Evolutionary conservation across 2,113 vertebrate species (phyloP), one percentile per base, ranked within the genome.

Genomic region (Riparia riparia): DNA sequence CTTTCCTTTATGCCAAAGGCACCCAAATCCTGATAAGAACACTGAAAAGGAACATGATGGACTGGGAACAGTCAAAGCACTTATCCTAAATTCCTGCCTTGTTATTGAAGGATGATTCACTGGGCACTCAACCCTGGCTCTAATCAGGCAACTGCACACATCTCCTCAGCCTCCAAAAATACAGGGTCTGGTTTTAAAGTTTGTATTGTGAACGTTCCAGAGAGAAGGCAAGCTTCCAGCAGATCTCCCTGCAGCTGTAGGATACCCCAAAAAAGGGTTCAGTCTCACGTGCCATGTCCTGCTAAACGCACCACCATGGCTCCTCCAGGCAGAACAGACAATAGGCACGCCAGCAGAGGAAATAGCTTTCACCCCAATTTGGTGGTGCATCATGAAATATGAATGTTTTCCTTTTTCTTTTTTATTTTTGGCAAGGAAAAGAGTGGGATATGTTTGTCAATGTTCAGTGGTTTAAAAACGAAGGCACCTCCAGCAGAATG

Each of bases 41-140:
- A 76, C 79, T 41, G 42, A 69, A 39, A 86, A 92, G 50, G 79
- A 95, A 89, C 69, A 77, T 4, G 83, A 89, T 92, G 89, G 94
- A 94, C 72, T 91, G 58, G 96, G 89, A 95, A 92, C 91, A 96
- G 97, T 96, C 96, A 82, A 78, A 78, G 56, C 76, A 69, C 17
- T 95, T 64, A 54, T 29, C 64, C 90, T 89, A 89, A 61, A 84
- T 82, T 96, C 88, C 84, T 96, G 85, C 39, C 79, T 79, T 83
- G 57, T 53, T 85, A 17, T 6, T 42, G 56, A 91, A 80, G 5
- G 10, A 53, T 78, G 53, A 94, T 82, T 96, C 68, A 68, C 60
- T 71, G 69, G 72, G 82, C 60, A 88, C 64, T 74, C 64, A 91
- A 86, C 50, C 51, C 28, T 17, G 44, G 49, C 17, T 81, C 78